Evolutionary conservation across 2,888 invertebrate genomes (phyloP), one percentile per base, ranked within the genome.

Genomic region (Pollenia labialis): DNA sequence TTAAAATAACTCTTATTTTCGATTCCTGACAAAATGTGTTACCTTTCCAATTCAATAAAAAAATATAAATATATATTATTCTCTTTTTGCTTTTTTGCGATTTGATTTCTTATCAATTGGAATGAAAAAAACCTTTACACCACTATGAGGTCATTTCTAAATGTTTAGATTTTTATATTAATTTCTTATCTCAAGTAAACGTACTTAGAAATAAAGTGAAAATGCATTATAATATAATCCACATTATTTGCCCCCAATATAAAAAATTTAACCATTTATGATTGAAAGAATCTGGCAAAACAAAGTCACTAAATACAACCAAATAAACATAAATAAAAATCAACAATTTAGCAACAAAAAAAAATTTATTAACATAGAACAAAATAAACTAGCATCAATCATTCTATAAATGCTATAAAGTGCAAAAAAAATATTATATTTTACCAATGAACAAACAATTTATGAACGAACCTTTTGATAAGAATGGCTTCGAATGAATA

Each of bases 141-240:
- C 23, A 42, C 10, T 18, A 69, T 81, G 74, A 82, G 60, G 62
- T 76, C 82, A 82, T 69, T 82, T 69, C 12, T 76, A 69, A 52
- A 68, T 32, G 50, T n/a, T 18, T 50, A 11, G 23, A 60, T 66
- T 60, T 71, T 54, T 56, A 58, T 16, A 56, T 44, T 40, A 40
- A 54, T 56, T 71, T 83, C 58, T 83, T 83, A 83, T 83, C 77
- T 42, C 44, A 16, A 66, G 42, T 52, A 46, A 54, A 42, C 62
- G 10, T 14, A 62, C 14, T 72, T 58, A 10, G 12, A 14, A 44
- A 6, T 23, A 42, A 64, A 48, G 32, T 14, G 23, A 14, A 16
- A 74, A 42, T 48, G 54, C 40, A 66, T 42, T 48, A 18, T 44
- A 62, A 32, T 3, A 50, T 44, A 62, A 44, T 3, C 44, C n/a